Percentiles rank a stretch among this genome's conserved stretches.
These are phyloP conservation scores for Luidia sarsii DNA, from an alignment of 53 echinoderm and acorn worm genomes.

Conservation along the genomic window DNA sequence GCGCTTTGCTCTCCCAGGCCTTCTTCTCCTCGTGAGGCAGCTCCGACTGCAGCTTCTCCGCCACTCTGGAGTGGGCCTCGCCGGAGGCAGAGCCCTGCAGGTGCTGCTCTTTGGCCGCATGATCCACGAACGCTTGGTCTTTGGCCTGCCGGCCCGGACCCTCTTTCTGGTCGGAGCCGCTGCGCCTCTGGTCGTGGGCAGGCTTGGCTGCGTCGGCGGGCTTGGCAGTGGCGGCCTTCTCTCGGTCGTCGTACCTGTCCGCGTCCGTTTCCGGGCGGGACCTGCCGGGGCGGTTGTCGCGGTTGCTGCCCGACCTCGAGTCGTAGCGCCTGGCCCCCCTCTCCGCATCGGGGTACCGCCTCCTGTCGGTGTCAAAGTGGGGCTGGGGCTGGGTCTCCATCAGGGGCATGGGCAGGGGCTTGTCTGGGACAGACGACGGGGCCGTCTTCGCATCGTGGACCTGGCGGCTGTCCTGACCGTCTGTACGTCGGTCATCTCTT, in stretches of 20 bases:
- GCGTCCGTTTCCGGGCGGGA: conserved; percentile 46
- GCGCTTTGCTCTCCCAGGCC: conserved; percentile 27
- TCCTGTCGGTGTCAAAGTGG: conserved; percentile 42
- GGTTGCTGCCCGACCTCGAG: conserved; percentile 28
- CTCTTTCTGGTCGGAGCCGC: conserved; percentile 4
- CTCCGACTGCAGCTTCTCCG: conserved; percentile 1
- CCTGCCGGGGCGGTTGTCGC: conserved; percentile 21
- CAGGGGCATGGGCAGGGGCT: conserved; percentile 29
- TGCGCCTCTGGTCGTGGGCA: conserved; percentile 12
- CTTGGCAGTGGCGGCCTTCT: conserved; percentile 27
- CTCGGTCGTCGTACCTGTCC: conserved; percentile 57
- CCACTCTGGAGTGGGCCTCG: conserved; percentile 1
- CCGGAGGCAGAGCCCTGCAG: not conserved
- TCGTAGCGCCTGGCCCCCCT: conserved; percentile 29
- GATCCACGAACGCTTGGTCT: conserved; percentile 1
- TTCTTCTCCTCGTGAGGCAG: conserved; percentile 7
- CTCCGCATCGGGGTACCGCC: conserved; percentile 25
- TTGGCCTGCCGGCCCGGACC: not conserved
- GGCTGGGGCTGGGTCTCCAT: conserved; percentile 43
- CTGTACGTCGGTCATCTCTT: conserved; percentile 11
- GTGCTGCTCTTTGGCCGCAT: conserved; percentile 7
- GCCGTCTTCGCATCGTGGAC: not conserved
- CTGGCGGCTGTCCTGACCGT: not conserved
- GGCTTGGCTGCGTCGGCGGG: conserved; percentile 15
- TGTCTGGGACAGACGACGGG: conserved; percentile 22